Evolutionary conservation across 2,888 invertebrate species (phyloP).

Genomic region (Tethea ocularis): DNA sequence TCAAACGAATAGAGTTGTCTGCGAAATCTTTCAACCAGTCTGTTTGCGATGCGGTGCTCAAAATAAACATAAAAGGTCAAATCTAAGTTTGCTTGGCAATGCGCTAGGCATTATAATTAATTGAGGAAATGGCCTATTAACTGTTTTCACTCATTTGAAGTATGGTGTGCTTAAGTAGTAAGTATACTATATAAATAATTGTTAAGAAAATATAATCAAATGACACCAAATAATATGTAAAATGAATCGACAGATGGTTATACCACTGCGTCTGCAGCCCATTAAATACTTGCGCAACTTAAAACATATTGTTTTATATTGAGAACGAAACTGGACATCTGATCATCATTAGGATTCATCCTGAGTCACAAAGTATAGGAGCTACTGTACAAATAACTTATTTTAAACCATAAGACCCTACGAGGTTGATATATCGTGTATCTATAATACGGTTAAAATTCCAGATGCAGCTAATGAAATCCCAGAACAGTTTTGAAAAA

Average conservation of each 20-base stretch:
- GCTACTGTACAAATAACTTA: neutral
- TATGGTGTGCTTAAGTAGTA: neutral
- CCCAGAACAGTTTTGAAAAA: constrained; percentile 81
- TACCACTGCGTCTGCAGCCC: neutral
- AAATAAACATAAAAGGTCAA: constrained; percentile 78
- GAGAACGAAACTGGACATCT: neutral
- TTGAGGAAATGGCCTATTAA: constrained; percentile 68
- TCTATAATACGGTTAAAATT: constrained; percentile 31
- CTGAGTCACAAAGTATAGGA: neutral
- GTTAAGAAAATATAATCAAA: neutral
- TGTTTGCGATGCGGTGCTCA: constrained; percentile 56
- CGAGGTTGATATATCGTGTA: neutral
- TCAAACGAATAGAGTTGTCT: constrained; percentile 61
- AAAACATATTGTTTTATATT: neutral
- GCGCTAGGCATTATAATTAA: constrained; percentile 64
- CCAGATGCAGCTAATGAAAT: constrained; percentile 82
- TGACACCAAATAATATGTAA: neutral
- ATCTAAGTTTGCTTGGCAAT: constrained; percentile 65
- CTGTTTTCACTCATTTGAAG: constrained; percentile 27
- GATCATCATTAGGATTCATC: neutral
- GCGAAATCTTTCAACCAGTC: constrained; percentile 45
- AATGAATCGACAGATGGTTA: neutral
- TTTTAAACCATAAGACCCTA: too few relatives aligned
- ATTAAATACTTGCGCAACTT: neutral
- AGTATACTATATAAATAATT: neutral